Percentiles rank a stretch among this genome's conserved stretches.
These are phyloP conservation scores for Caradrina clavipalpis DNA, from an alignment of 2,888 invertebrate species.

Conservation along the genomic window DNA sequence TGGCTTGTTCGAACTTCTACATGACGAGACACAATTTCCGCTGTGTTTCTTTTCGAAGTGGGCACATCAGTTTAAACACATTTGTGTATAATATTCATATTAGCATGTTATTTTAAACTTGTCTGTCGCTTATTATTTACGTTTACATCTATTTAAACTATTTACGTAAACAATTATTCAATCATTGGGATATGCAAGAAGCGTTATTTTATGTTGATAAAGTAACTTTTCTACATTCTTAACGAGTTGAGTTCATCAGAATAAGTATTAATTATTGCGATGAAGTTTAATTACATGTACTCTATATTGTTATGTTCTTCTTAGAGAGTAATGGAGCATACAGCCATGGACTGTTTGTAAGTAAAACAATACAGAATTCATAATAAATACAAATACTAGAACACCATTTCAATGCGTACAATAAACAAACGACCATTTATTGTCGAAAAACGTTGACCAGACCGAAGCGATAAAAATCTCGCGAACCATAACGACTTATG, in stretches of 20 bases:
- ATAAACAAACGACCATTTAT: conserved; percentile 52
- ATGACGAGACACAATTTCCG: conserved; percentile 26
- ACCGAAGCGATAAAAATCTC: conserved; percentile 71
- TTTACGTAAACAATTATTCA: conserved; percentile 5
- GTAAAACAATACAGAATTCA: not conserved
- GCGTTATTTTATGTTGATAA: not conserved
- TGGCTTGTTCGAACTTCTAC: conserved; percentile 5
- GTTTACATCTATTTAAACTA: conserved; percentile 5
- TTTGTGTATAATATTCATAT: conserved; percentile 27
- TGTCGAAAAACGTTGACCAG: conserved; percentile 67
- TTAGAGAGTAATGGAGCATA: not conserved
- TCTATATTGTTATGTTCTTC: not conserved
- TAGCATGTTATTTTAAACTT: conserved; percentile 8
- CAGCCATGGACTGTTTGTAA: not conserved
- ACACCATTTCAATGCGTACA: conserved; percentile 42
- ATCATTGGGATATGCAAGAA: conserved; percentile 11
- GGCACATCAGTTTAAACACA: conserved; percentile 37
- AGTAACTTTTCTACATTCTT: conserved; percentile 5
- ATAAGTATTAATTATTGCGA: conserved; percentile 9
- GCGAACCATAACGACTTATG: conserved; percentile 75
- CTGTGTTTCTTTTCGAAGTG: not conserved
- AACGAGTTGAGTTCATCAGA: conserved; percentile 7
- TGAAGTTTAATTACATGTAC: not conserved
- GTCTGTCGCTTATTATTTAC: conserved; percentile 13
- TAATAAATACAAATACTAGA: conserved; percentile 14